phyloP scores from a whole-genome alignment of 1,140 invertebrate species.

The Trichonephila inaurata region DNA sequence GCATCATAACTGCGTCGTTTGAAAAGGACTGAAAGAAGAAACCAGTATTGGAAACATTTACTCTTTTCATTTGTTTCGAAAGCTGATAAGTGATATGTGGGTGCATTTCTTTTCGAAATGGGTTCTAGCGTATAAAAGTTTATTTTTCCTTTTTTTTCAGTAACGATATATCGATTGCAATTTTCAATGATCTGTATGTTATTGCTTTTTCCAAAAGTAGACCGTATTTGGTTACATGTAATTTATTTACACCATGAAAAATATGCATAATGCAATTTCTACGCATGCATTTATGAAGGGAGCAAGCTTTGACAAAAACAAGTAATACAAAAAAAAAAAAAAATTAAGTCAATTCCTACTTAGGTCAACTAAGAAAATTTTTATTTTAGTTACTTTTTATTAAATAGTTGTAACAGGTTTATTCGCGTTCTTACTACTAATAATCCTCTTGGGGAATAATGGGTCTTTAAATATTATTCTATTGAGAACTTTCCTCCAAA shows the following conservation, averaged over 20 bases:
- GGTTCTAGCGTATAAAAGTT: no score
- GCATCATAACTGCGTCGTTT: background rate
- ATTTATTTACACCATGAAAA: background rate
- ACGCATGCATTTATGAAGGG: background rate
- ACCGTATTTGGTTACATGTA: background rate
- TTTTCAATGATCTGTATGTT: background rate
- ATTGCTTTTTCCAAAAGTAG: background rate
- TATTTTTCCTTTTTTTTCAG: background rate
- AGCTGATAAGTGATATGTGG: background rate
- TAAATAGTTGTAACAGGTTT: no score
- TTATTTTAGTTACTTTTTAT: no score
- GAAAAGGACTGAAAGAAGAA: background rate
- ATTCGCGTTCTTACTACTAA: no score
- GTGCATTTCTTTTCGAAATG: background rate
- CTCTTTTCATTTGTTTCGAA: background rate
- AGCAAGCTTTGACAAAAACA: no score
- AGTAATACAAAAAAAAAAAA: no score
- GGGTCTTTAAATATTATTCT: no score
- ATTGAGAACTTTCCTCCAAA: no score
- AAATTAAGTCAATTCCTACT: no score
- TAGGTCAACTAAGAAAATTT: no score
- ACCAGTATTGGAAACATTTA: background rate
- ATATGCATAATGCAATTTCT: background rate
- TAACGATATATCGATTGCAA: background rate
- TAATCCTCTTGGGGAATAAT: no score